Base-by-base conservation (phyloP, 2,888 invertebrate genomes). In the Erebia aethiops region DNA sequence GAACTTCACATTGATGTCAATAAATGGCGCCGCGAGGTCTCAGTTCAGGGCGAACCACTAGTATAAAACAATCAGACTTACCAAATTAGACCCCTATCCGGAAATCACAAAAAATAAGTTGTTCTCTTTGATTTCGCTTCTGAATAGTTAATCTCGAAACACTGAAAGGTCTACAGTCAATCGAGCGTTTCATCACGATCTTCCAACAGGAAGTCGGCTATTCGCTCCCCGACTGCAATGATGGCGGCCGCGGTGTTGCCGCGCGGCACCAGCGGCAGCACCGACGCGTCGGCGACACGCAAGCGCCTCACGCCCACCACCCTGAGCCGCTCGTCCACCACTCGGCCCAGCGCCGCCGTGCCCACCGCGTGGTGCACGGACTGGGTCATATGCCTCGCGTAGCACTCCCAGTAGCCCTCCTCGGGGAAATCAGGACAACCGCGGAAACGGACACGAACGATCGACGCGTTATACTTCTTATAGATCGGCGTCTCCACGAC, bases 161-260 rank as follows among this genome's bases (percentile, higher is more conserved):
- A 54, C 3, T 18, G 18, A 10, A 16, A 16, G 16, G 18, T 54
- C 14, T 13, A 18, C 61, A 0, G 14, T 49, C 46, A 49, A 0
- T 64, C 16, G 10, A 16, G 52, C 4, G 49, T n/a, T 43, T 56
- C 2, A 11, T 46, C 54, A 67, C 52, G 49, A 7, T 81, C 77
- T 26, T 78, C 66, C 4, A 80, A 54, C 4, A 86, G 68, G n/a
- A 88, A 80, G 65, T 88, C 83, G 0, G 81, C 82, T 1, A 83
- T 73, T 51, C 84, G 79, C 73, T 90, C 90, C 0, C 87, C 90
- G 35, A 89, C 73, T 0, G 89, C 89, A 14, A 90, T 75, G 52
- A 82, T 73, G 1, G 81, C 72, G 8, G 90, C 88, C 11, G 82
- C 89, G 2, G 89, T 85, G 76, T 84, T 88, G 0, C 81, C 87